Evolutionary conservation across 1,140 invertebrate genomes (phyloP).

Genomic region (Dendrolimus kikuchii): DNA sequence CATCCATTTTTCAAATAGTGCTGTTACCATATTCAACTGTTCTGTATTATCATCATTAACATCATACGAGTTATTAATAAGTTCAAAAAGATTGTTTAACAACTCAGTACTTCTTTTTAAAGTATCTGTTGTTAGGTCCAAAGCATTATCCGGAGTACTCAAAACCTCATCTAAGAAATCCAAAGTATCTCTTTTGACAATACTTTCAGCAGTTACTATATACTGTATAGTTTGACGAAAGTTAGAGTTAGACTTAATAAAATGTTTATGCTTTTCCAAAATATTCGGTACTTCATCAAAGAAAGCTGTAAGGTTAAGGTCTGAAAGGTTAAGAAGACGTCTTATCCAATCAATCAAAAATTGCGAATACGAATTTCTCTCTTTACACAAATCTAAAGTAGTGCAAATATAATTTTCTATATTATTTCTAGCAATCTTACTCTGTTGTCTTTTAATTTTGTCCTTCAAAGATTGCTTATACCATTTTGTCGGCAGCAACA

Average conservation of each 20-base stretch:
- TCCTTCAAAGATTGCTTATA: slow-evolving; percentile 24
- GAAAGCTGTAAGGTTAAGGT: slow-evolving; percentile 15
- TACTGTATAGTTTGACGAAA: slow-evolving; percentile 23
- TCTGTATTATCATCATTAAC: slow-evolving; percentile 24
- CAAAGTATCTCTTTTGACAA: slow-evolving; percentile 24
- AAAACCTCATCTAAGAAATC: slow-evolving; percentile 36
- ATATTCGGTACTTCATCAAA: slow-evolving; percentile 18
- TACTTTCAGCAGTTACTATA: slow-evolving; percentile 12
- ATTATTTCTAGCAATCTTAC: slow-evolving; percentile 28
- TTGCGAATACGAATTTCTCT: slow-evolving; percentile 25
- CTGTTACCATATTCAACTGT: slow-evolving; percentile 19
- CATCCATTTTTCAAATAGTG: slow-evolving; percentile 18
- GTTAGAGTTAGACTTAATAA: slow-evolving; percentile 22
- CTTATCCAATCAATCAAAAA: slow-evolving; percentile 29
- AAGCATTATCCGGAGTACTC: slow-evolving; percentile 20
- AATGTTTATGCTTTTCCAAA: slow-evolving; percentile 16
- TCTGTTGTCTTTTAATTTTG: slow-evolving; percentile 33
- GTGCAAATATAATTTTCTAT: slow-evolving; percentile 28
- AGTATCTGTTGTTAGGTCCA: slow-evolving; percentile 13
- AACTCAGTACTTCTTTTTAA: slow-evolving; percentile 16
- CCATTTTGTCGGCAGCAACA: slow-evolving; percentile 19
- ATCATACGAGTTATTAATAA: slow-evolving; percentile 29
- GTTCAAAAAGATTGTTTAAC: slow-evolving; percentile 19
- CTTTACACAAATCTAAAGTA: slow-evolving; percentile 26
- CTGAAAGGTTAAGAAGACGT: slow-evolving; percentile 17